Percentiles rank a stretch among this genome's conserved stretches.
Conservation (phyloP, 2,888 invertebrate genomes). For the Autographa gamma region DNA sequence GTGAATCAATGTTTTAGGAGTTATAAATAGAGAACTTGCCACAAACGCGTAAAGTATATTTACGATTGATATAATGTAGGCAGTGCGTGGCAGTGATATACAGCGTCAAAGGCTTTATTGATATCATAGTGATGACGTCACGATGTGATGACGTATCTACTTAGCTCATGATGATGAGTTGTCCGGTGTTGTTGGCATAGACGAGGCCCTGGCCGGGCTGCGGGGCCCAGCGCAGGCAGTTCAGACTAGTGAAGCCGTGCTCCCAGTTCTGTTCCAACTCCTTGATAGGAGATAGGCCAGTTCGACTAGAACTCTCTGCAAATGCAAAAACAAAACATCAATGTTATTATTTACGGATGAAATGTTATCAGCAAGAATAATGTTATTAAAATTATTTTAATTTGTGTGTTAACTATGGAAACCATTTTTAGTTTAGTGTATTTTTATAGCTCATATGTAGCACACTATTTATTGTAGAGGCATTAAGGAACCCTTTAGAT, state of each 20-base stretch:
- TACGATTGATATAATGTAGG: constrained; percentile 29
- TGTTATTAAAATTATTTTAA: too few species aligned
- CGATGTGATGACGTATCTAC: constrained; percentile 24
- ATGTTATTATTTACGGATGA: not conserved
- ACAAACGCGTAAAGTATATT: constrained; percentile 38
- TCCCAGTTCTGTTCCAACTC: constrained; percentile 91
- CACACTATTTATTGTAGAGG: too few species aligned
- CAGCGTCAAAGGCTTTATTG: constrained; percentile 33
- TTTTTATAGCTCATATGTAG: not conserved
- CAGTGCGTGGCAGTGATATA: constrained; percentile 50
- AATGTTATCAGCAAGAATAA: too few species aligned
- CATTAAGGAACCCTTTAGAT: not conserved
- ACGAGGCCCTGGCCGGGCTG: constrained; percentile 95
- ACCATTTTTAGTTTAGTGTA: not conserved
- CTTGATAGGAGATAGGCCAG: constrained; percentile 87
- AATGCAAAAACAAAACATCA: constrained; percentile 29
- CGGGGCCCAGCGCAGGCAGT: constrained; percentile 95
- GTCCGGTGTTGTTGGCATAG: constrained; percentile 95
- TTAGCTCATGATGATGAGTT: constrained; percentile 92
- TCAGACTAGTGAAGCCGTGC: constrained; percentile 92
- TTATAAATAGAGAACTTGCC: constrained; percentile 47
- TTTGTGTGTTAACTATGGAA: too few species aligned
- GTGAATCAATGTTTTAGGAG: constrained; percentile 30
- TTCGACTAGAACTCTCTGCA: constrained; percentile 80
- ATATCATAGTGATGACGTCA: constrained; percentile 25